Percentiles rank a stretch among this genome's conserved stretches.
Conservation (phyloP, 1,140 invertebrate species). For the Plutomurus gul region DNA sequence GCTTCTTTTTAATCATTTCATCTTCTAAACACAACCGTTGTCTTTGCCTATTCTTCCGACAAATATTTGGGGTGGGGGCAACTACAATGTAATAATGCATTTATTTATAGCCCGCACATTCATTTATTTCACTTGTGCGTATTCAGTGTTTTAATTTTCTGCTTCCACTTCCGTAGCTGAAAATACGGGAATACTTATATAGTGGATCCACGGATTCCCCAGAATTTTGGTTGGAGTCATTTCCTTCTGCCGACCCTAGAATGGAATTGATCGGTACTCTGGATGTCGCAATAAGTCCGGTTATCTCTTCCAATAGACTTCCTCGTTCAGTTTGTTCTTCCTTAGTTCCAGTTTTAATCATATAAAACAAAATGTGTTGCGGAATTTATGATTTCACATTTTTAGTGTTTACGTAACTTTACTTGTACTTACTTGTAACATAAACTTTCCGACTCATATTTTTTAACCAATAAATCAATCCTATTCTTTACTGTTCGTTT, state of each 20-base stretch:
- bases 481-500: too few relatives aligned
- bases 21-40: not conserved
- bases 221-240: not conserved
- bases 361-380: not conserved
- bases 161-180: not conserved
- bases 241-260: not conserved
- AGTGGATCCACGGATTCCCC: too few relatives aligned
- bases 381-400: too few relatives aligned
- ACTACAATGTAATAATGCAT: not conserved
- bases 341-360: not conserved
- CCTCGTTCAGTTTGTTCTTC: not conserved
- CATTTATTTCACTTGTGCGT: not conserved
- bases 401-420: too few relatives aligned
- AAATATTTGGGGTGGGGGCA: not conserved
- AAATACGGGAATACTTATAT: too few relatives aligned
- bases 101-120: too few relatives aligned
- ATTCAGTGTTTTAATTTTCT: not conserved
- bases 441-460: too few relatives aligned
- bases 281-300: not conserved
- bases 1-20: not conserved
- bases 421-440: too few relatives aligned
- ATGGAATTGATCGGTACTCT: not conserved
- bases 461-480: too few relatives aligned
- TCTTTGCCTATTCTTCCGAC: not conserved
- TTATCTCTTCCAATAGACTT: not conserved